Percentiles rank a stretch among this genome's conserved stretches.
These are phyloP conservation scores for Sussaba pulchella DNA, from an alignment of 2,888 invertebrate genomes.

Conservation along the genomic window DNA sequence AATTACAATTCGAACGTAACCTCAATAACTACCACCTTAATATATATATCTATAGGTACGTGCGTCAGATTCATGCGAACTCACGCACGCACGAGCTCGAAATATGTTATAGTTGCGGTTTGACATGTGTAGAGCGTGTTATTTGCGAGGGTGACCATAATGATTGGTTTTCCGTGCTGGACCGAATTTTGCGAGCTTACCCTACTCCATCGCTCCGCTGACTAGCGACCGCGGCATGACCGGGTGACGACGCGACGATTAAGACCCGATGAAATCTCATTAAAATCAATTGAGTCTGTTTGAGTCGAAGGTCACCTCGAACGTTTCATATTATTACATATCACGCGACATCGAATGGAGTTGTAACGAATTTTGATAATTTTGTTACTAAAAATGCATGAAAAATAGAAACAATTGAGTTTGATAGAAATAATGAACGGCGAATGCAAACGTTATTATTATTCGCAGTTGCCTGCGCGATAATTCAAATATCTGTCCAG, in stretches of 20 bases:
- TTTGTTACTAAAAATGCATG: no score
- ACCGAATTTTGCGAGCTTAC: neutral
- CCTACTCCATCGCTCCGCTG: neutral
- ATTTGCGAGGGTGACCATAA: constrained; percentile 15
- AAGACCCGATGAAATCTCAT: constrained; percentile 57
- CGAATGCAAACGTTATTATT: no score
- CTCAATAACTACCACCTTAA: no score
- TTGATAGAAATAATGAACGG: no score
- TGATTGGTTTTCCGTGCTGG: constrained; percentile 15
- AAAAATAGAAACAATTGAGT: no score
- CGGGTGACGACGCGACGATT: constrained; percentile 42
- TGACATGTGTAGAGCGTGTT: neutral
- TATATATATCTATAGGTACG: no score
- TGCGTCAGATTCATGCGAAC: neutral
- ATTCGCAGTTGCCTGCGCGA: no score
- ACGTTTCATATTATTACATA: constrained; percentile 4
- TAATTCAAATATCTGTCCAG: no score
- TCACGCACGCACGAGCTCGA: neutral
- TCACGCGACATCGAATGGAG: neutral
- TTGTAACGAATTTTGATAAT: no score
- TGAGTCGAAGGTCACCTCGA: neutral
- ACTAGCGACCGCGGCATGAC: constrained; percentile 28
- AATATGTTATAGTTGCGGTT: no score
- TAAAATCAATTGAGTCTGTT: constrained; percentile 58
- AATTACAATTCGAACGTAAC: no score